Conservation (phyloP, 92 coral and sea anemone genomes). For the Phenganax subtilis region DNA sequence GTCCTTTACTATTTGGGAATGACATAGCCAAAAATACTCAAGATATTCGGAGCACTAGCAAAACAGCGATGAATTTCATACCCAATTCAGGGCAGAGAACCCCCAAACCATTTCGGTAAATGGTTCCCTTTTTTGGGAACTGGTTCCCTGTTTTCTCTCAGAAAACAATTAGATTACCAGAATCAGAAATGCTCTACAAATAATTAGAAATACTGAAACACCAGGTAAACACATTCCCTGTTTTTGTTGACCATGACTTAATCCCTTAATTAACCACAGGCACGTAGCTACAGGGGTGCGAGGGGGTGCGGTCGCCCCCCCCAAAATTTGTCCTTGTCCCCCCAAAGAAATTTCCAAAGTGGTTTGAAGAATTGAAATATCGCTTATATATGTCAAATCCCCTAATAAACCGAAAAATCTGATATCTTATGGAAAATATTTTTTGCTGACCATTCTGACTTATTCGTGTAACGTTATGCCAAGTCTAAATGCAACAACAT, state of each 20-base stretch:
- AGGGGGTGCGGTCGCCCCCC: too few relatives aligned
- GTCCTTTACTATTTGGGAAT: conserved; percentile 55
- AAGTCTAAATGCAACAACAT: too few relatives aligned
- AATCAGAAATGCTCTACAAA: not conserved
- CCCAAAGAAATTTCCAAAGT: too few relatives aligned
- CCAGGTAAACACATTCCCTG: not conserved
- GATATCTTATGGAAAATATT: too few relatives aligned
- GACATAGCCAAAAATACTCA: conserved; percentile 53
- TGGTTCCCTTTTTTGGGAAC: too few relatives aligned
- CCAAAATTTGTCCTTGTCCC: too few relatives aligned
- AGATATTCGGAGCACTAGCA: conserved; percentile 48
- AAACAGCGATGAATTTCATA: not conserved
- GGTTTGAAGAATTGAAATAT: too few relatives aligned
- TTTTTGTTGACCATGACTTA: not conserved
- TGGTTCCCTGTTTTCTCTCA: not conserved
- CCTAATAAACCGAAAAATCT: too few relatives aligned
- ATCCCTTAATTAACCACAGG: not conserved
- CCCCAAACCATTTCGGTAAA: not conserved
- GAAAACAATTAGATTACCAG: not conserved
- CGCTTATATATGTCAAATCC: too few relatives aligned
- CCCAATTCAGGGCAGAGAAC: not conserved
- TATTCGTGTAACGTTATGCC: too few relatives aligned
- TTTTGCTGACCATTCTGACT: too few relatives aligned
- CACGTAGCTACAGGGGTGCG: too few relatives aligned
- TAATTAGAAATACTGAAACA: not conserved